Evolutionary conservation across 2,888 invertebrate genomes (phyloP).

Genomic region (Caenorhabditis sp.): DNA sequence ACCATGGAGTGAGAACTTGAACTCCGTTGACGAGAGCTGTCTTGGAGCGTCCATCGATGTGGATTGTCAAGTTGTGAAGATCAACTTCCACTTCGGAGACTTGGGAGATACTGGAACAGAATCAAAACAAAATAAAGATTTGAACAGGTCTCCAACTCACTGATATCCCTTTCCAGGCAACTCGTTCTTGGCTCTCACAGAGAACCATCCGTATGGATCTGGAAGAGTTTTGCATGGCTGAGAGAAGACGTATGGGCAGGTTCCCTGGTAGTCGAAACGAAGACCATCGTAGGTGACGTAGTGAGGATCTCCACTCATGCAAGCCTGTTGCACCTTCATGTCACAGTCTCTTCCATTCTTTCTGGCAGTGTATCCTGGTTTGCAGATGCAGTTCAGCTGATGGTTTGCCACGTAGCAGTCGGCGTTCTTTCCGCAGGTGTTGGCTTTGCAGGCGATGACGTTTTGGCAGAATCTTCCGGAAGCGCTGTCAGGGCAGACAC

Average conservation of each 20-base stretch:
- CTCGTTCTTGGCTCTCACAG: conserved; percentile 74
- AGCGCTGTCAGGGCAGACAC: conserved; percentile 85
- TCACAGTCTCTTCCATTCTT: conserved; percentile 59
- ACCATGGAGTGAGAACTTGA: conserved; percentile 72
- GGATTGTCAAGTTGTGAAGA: conserved; percentile 71
- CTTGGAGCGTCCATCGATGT: conserved; percentile 70
- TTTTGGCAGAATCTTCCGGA: conserved; percentile 89
- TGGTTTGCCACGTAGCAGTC: conserved; percentile 75
- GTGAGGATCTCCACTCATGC: conserved; percentile 83
- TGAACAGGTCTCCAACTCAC: too few species aligned
- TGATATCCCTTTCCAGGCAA: conserved; percentile 57
- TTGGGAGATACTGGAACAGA: conserved; percentile 70
- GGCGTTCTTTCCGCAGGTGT: conserved; percentile 75
- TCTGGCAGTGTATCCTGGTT: conserved; percentile 72
- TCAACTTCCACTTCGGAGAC: conserved; percentile 74
- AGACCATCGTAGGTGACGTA: conserved; percentile 82
- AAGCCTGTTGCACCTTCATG: conserved; percentile 63
- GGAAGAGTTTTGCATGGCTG: conserved; percentile 66
- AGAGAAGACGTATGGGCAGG: conserved; percentile 82
- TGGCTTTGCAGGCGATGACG: conserved; percentile 64
- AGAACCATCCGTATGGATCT: conserved; percentile 67
- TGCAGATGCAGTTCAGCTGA: conserved; percentile 76
- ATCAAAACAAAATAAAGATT: too few species aligned
- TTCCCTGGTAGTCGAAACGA: conserved; percentile 79
- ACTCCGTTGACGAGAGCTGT: conserved; percentile 71